Base-by-base conservation (phyloP, 1,140 invertebrate species). In the Diorhabda carinulata region DNA sequence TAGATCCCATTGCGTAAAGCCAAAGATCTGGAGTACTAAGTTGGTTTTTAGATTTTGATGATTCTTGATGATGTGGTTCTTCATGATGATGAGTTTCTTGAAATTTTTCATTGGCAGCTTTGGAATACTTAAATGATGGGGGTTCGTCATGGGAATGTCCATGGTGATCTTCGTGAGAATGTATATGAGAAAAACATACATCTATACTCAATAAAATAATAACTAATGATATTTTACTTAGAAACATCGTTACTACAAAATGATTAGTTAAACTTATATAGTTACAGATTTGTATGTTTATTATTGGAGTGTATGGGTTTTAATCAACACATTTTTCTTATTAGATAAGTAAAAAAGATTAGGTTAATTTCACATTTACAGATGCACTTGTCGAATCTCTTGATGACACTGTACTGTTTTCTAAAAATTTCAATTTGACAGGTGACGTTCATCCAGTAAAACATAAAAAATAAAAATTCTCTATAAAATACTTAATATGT, bases 1-100 rank as follows among this genome's bases (percentile, higher is more conserved):
- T 99, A 2, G 96, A 95, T 6, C 88, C 87, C 76, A 96, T 86
- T 3, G 95, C 93, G 81, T 92, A 87, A n/a, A 92, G 69, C 87
- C 94, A 94, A 52, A 95, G 83, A 66, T 86, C 83, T 64, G 81
- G 75, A 69, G 79, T 73, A 60, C 73, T 68, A 67, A 61, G 41
- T 41, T 60, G 56, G 44, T 69, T 56, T 56, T 58, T 62, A 73
- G 58, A 70, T 10, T 57, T 60, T 73, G 56, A 76, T 43, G 62
- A 67, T 66, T 61, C 66, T 3, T 70, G 63, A 68, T 83, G 78
- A 44, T 76, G 61, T 25, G 84, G 80, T 70, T 82, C 81, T 74
- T 84, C 78, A 69, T 72, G 43, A 10, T 83, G 76, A 73, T 69
- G 42, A 70, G 25, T 9, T 58, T 68, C 59, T 71, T 81, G 68